phyloP scores from a whole-genome alignment of 92 coral and sea anemone species.

The Umimayanthus kanabou region DNA sequence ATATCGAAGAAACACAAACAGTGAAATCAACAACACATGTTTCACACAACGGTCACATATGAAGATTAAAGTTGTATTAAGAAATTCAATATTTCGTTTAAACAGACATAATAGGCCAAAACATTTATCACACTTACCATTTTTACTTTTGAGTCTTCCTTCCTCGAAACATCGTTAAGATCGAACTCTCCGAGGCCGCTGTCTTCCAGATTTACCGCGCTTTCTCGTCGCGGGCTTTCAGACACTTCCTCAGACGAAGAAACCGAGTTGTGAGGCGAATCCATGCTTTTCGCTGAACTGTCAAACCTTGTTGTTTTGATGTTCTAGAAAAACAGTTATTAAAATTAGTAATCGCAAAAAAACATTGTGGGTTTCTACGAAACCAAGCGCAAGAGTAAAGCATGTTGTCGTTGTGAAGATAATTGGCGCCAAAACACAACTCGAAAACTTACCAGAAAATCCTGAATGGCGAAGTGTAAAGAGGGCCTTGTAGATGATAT shows the following conservation, averaged over 20 bases:
- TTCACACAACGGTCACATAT: neutral
- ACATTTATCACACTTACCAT: slow-evolving; percentile 46
- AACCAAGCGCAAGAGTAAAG: slow-evolving; percentile 9
- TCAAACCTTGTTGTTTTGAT: neutral
- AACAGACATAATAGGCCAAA: neutral
- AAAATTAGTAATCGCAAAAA: neutral
- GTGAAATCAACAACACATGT: slow-evolving; percentile 12
- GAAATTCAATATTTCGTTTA: neutral
- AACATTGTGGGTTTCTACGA: slow-evolving; percentile 27
- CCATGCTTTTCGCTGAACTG: neutral
- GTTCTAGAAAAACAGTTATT: slow-evolving; percentile 1
- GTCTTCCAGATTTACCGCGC: slow-evolving; percentile 68
- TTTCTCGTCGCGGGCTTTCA: slow-evolving; percentile 58
- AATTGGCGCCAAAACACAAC: slow-evolving; percentile 32
- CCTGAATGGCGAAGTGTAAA: neutral
- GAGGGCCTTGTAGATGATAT: neutral
- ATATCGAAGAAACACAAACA: neutral
- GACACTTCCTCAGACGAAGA: slow-evolving; percentile 35
- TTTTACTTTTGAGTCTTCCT: slow-evolving; percentile 44
- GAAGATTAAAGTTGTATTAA: neutral
- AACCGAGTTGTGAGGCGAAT: slow-evolving; percentile 23
- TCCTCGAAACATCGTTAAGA: slow-evolving; percentile 45
- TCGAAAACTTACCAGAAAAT: slow-evolving; percentile 31
- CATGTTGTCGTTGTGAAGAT: neutral
- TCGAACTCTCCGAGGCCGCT: slow-evolving; percentile 64